Conservation (phyloP, 92 coral and sea anemone genomes). For the Zoanthus solanderi region DNA sequence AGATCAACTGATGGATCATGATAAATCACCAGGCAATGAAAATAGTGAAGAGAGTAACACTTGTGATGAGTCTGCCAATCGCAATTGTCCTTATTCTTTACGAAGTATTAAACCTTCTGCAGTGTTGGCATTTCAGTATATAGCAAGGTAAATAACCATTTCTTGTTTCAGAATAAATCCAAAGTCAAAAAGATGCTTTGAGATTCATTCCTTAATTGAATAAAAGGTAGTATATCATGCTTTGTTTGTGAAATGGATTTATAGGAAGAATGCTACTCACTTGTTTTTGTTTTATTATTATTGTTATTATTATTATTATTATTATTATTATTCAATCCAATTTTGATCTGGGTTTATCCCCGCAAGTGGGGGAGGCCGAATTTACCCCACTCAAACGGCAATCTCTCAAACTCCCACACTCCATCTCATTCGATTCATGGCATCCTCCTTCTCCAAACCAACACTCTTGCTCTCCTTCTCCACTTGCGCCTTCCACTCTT, state of each 20-base stretch:
- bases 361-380: no score
- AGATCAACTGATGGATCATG: neutral
- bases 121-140: neutral
- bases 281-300: no score
- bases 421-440: no score
- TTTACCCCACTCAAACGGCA: no score
- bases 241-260: neutral
- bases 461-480: no score
- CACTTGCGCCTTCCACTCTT: no score
- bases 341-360: no score
- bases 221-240: neutral
- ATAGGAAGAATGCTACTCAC: no score
- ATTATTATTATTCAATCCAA: no score
- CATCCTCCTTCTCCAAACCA: no score
- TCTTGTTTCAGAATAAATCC: neutral
- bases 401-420: no score
- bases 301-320: no score
- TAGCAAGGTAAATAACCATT: neutral
- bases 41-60: slow-evolving; percentile 4
- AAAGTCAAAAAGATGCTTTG: neutral
- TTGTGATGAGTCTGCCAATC: neutral
- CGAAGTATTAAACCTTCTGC: neutral
- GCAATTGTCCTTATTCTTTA: neutral
- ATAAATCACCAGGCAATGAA: neutral
- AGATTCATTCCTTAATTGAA: neutral